Conservation (phyloP, 2,888 invertebrate species). For the Plemyria rubiginata region DNA sequence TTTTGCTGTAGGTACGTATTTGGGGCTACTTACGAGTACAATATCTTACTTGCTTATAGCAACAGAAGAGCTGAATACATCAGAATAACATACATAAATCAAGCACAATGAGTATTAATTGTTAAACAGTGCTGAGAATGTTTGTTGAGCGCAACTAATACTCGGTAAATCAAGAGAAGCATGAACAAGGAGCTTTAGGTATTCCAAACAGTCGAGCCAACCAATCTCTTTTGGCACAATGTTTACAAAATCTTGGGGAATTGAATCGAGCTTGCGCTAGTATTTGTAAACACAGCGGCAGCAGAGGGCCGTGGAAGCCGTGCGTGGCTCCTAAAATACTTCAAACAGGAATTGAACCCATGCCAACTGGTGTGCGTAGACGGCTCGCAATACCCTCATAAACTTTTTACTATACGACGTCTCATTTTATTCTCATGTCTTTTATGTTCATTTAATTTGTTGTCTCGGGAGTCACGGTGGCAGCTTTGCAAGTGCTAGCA, state of each 20-base stretch:
- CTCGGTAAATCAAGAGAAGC: slow-evolving; percentile 45
- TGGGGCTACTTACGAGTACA: slow-evolving; percentile 15
- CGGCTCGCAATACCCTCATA: slow-evolving; percentile 72
- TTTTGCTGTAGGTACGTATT: slow-evolving; percentile 24
- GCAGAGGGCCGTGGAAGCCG: slow-evolving; percentile 57
- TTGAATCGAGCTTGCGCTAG: slow-evolving; percentile 77
- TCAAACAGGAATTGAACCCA: slow-evolving; percentile 81
- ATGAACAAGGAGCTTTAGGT: slow-evolving; percentile 41
- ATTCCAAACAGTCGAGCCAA: slow-evolving; percentile 56
- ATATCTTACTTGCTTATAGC: slow-evolving; percentile 16
- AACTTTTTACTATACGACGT: slow-evolving; percentile 78
- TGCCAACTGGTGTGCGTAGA: slow-evolving; percentile 82
- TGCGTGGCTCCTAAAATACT: slow-evolving; percentile 80
- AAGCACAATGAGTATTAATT: slow-evolving; percentile 33
- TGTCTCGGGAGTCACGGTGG: slow-evolving; percentile 31
- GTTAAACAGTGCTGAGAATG: slow-evolving; percentile 48
- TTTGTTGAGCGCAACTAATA: slow-evolving; percentile 46
- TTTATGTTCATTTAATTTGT: slow-evolving; percentile 72
- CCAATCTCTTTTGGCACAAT: slow-evolving; percentile 71
- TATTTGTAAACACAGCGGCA: slow-evolving; percentile 81
- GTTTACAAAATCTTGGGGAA: slow-evolving; percentile 79
- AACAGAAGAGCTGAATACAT: slow-evolving; percentile 19
- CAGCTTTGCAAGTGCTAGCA: slow-evolving; percentile 17
- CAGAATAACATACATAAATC: slow-evolving; percentile 9
- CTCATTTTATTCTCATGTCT: slow-evolving; percentile 73